These are phyloP conservation scores for Pharmacophagus antenor DNA, from an alignment of 2,888 invertebrate genomes.

Conservation along the genomic window DNA sequence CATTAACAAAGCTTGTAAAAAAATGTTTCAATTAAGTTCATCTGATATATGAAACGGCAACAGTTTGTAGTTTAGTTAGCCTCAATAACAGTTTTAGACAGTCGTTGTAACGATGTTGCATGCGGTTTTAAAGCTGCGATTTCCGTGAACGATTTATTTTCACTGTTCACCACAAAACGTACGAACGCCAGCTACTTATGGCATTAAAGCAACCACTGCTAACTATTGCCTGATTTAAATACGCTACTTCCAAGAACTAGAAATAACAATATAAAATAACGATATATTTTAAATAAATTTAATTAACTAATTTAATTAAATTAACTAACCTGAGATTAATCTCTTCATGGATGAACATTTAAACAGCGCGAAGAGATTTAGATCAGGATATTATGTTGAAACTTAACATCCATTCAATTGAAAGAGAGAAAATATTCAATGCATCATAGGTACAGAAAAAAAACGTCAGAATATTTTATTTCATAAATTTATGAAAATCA, in stretches of 20 bases:
- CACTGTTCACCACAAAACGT: slow-evolving; percentile 23
- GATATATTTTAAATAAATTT: not conserved
- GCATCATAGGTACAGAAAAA: too few species aligned
- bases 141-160: slow-evolving; percentile 28
- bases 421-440: too few species aligned
- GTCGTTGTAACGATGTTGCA: slow-evolving; percentile 21
- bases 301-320: too few species aligned
- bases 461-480: too few species aligned
- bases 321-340: too few species aligned
- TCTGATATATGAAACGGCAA: not conserved
- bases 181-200: slow-evolving; percentile 20
- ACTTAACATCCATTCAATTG: too few species aligned
- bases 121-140: slow-evolving; percentile 17
- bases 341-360: too few species aligned
- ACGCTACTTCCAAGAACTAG: not conserved
- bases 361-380: too few species aligned
- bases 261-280: not conserved
- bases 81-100: slow-evolving; percentile 22
- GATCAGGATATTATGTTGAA: too few species aligned
- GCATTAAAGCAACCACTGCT: slow-evolving; percentile 1
- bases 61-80: slow-evolving; percentile 19
- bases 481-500: too few species aligned
- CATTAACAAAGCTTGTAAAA: not conserved
- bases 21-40: not conserved
- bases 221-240: slow-evolving; percentile 23